These are phyloP conservation scores for Forficula auricularia DNA, from an alignment of 1,140 invertebrate species.

Conservation along the genomic window DNA sequence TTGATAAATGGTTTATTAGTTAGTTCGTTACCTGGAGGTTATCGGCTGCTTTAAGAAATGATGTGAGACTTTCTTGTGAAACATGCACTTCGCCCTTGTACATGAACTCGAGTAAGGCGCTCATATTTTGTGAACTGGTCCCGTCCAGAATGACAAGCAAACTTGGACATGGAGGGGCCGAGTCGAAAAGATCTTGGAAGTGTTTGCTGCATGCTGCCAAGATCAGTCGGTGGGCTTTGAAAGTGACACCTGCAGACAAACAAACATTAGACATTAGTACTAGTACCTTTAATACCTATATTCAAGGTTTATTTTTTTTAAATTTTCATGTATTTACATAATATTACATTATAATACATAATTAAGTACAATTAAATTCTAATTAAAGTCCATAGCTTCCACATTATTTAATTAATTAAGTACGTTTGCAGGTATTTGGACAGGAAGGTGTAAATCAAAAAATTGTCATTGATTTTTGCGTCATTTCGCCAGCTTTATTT, in stretches of 20 bases:
- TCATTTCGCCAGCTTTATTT: too few relatives aligned
- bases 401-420: too few relatives aligned
- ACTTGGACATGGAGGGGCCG: conserved; percentile 59
- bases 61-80: conserved; percentile 70
- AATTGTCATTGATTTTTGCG: too few relatives aligned
- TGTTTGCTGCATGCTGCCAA: conserved; percentile 85
- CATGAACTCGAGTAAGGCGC: conserved; percentile 79
- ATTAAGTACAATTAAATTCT: neutral
- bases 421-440: too few relatives aligned
- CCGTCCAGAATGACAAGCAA: conserved; percentile 75
- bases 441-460: too few relatives aligned
- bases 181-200: conserved; percentile 80
- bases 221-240: conserved; percentile 79
- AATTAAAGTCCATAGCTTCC: neutral
- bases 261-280: conserved; percentile 8
- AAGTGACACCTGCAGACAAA: conserved; percentile 57
- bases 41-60: conserved; percentile 78
- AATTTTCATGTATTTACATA: too few relatives aligned
- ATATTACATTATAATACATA: too few relatives aligned
- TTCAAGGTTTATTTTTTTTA: neutral
- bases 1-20: too few relatives aligned
- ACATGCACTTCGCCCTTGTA: conserved; percentile 84
- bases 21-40: conserved; percentile 58
- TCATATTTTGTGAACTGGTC: conserved; percentile 72
- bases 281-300: neutral